phyloP scores from a whole-genome alignment of 2,113 vertebrate genomes.

The Hyperopisus bebe region DNA sequence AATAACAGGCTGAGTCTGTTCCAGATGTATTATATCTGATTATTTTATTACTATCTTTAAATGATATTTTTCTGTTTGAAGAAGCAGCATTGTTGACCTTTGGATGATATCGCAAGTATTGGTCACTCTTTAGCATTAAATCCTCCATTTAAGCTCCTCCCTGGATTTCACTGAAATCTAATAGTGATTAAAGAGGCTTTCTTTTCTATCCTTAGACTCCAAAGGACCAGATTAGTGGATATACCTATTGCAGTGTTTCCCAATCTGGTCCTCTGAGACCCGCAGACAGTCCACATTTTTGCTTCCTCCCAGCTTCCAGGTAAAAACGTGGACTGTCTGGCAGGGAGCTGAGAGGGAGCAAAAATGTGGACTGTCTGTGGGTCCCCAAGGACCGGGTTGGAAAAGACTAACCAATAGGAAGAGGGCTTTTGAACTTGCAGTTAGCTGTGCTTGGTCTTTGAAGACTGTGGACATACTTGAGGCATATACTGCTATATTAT shows the following conservation, averaged over 20 bases:
- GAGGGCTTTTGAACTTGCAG: constrained; percentile 16
- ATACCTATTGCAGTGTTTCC: background rate
- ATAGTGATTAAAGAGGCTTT: constrained; percentile 73
- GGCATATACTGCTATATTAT: background rate
- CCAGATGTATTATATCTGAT: background rate
- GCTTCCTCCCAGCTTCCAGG: background rate
- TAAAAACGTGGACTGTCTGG: background rate
- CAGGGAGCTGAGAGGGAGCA: background rate
- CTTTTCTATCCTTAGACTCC: constrained; percentile 71
- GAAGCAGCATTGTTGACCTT: background rate
- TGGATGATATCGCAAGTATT: background rate
- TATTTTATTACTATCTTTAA: background rate
- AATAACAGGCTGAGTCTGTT: background rate
- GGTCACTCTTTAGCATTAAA: background rate
- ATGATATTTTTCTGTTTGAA: background rate
- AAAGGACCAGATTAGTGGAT: constrained; percentile 49
- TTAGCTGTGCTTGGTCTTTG: background rate
- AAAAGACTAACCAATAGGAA: background rate
- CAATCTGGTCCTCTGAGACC: background rate
- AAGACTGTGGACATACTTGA: background rate
- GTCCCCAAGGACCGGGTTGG: background rate
- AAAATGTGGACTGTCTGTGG: background rate
- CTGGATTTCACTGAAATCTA: constrained; percentile 47
- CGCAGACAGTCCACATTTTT: background rate
- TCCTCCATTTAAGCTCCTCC: constrained; percentile 24